Percentiles rank a stretch among this genome's conserved stretches.
Conservation (phyloP, 2,797 vertebrate genomes). For the Dromococcyx pavoninus region DNA sequence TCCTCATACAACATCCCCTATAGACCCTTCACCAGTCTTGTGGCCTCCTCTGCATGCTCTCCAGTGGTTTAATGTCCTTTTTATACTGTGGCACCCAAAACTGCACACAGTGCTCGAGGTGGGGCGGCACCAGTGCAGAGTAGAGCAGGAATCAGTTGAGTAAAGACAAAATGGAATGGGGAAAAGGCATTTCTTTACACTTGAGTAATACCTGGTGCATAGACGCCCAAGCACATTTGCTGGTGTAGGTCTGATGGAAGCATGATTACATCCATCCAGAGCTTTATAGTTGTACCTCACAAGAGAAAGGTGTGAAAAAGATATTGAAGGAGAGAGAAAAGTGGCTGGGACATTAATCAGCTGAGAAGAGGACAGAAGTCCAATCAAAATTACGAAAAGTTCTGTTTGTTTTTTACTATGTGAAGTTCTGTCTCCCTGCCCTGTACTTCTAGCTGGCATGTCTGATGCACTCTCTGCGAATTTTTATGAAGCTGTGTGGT, state of each 20-base stretch:
- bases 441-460: background rate
- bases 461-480: background rate
- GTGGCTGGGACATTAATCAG: background rate
- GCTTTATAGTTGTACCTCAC: background rate
- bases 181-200: background rate
- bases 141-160: background rate
- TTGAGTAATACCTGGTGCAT: accelerated
- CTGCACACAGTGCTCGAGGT: no score
- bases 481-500: background rate
- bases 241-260: background rate
- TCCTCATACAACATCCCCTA: no score
- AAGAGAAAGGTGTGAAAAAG: background rate
- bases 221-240: background rate
- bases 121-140: no score
- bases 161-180: background rate
- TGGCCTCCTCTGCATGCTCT: no score
- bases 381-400: background rate
- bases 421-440: background rate
- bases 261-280: background rate
- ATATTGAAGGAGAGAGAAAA: background rate
- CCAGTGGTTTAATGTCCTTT: no score
- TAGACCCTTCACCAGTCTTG: no score
- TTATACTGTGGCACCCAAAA: no score
- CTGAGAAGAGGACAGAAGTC: background rate
- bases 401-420: background rate